Conservation (phyloP, 2,113 vertebrate species). For the Martes martes region DNA sequence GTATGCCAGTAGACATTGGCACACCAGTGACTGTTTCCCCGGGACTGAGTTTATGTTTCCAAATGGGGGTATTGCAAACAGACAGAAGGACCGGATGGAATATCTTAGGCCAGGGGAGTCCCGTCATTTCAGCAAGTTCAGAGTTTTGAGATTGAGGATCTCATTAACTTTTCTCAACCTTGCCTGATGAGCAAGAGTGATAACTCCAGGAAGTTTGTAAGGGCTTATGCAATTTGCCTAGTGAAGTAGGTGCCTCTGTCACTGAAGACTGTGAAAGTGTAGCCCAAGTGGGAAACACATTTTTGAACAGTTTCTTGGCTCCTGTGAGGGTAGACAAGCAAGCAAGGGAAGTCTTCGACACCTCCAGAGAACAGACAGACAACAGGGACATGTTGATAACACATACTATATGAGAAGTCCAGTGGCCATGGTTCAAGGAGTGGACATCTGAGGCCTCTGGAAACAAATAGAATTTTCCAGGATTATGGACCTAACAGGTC, state of each 20-base stretch:
- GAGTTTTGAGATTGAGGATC: background rate
- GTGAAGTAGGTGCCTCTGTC: background rate
- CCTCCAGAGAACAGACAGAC: background rate
- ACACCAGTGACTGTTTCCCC: background rate
- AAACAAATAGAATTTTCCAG: background rate
- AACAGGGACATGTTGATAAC: background rate
- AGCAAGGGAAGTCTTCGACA: background rate
- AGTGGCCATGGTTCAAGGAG: background rate
- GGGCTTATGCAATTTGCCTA: background rate
- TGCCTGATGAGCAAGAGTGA: background rate
- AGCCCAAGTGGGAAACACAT: background rate
- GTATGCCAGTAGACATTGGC: background rate
- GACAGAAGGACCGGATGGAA: background rate
- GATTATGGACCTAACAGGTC: background rate
- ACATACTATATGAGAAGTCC: background rate
- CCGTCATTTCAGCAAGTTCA: background rate
- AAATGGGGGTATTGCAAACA: background rate
- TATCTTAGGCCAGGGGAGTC: background rate
- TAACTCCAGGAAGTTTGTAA: background rate
- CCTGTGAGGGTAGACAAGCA: background rate
- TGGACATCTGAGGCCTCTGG: background rate
- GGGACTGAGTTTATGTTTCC: background rate
- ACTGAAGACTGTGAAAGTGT: background rate
- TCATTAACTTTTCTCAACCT: background rate
- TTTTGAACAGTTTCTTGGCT: background rate